Conservation (phyloP, 2,113 vertebrate genomes). For the Calidris pygmaea region DNA sequence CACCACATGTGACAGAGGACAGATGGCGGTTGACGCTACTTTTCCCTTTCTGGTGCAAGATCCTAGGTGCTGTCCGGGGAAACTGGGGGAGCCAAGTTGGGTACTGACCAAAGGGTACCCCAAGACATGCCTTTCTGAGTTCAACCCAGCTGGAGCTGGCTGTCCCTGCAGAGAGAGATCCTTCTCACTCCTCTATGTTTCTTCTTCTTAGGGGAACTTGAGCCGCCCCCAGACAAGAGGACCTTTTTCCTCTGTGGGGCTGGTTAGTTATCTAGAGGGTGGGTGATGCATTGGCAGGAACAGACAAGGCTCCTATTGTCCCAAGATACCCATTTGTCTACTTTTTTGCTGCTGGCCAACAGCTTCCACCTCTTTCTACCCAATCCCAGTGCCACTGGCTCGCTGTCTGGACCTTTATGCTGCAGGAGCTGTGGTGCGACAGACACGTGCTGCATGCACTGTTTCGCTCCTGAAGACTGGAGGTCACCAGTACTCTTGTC, state of each 20-base stretch:
- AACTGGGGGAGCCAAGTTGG: not conserved
- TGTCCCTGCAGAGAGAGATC: not conserved
- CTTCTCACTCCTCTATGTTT: not conserved
- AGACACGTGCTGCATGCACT: not conserved
- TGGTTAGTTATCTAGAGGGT: not conserved
- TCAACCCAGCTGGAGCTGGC: not conserved
- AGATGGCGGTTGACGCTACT: not conserved
- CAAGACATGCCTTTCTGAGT: fast-evolving
- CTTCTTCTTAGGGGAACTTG: not conserved
- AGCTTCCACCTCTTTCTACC: not conserved
- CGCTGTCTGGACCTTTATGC: not conserved
- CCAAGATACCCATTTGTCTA: not conserved
- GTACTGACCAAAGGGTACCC: not conserved
- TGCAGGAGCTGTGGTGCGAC: not conserved
- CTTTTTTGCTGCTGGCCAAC: not conserved
- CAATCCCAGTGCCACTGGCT: not conserved
- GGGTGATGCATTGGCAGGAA: not conserved
- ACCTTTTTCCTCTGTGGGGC: not conserved
- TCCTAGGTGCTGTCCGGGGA: not conserved
- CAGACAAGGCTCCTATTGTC: not conserved
- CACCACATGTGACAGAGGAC: not conserved
- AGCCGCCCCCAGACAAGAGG: not conserved
- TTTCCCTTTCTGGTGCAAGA: not conserved
- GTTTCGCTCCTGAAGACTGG: not conserved
- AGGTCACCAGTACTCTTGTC: not conserved